phyloP scores from a whole-genome alignment of 2,888 invertebrate genomes.

The Cerceris ruficornis region DNA sequence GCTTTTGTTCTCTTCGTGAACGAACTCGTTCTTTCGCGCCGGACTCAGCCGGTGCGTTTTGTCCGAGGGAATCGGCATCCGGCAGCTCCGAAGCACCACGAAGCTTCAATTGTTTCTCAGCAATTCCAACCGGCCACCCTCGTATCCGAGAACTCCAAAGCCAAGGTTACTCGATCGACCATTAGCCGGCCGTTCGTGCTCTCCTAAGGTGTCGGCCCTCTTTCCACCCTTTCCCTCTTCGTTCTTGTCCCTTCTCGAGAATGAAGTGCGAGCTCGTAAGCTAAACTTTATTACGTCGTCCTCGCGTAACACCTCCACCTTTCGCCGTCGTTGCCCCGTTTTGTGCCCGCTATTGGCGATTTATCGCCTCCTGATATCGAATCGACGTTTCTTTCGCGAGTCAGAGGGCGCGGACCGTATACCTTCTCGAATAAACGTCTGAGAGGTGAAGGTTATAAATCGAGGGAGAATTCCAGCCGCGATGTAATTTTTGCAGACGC shows the following conservation, averaged over 20 bases:
- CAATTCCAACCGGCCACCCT: conserved; percentile 12
- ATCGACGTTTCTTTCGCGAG: neutral
- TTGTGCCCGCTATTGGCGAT: neutral
- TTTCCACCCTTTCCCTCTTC: conserved; percentile 6
- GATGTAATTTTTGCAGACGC: too few species aligned
- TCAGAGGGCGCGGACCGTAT: too few species aligned
- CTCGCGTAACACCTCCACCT: conserved; percentile 3
- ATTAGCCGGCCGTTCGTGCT: conserved; percentile 20
- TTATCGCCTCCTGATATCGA: neutral
- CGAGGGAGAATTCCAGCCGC: too few species aligned
- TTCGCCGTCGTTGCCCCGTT: conserved; percentile 5
- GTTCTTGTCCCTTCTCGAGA: neutral
- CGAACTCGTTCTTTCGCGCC: conserved; percentile 37
- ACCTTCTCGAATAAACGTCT: too few species aligned
- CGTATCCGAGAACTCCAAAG: conserved; percentile 35
- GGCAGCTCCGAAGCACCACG: conserved; percentile 39
- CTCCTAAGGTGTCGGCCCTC: conserved; percentile 7
- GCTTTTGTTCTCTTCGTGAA: conserved; percentile 55
- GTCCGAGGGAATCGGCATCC: conserved; percentile 33
- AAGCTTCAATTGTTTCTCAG: conserved; percentile 59
- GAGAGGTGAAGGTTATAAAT: too few species aligned
- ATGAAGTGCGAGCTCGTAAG: conserved; percentile 20
- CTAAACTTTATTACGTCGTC: conserved; percentile 35
- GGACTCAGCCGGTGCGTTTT: conserved; percentile 8
- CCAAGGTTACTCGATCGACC: conserved; percentile 58